A percentile compares a stretch with the other conserved stretches of the same genome.
Conservation (phyloP, 2,113 vertebrate genomes). For the Chloebia gouldiae region DNA sequence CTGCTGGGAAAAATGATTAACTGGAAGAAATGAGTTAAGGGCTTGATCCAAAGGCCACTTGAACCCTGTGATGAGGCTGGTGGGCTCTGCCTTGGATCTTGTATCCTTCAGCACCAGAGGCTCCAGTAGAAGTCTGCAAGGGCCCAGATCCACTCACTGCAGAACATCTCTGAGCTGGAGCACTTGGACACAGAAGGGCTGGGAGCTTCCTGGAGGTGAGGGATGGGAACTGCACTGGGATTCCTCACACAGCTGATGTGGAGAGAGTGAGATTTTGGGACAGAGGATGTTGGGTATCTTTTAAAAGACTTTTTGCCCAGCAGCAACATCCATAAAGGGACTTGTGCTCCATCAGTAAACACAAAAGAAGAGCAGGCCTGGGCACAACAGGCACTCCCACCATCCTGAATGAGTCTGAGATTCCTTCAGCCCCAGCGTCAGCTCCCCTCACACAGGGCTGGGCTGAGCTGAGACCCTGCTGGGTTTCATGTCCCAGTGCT, state of each 20-base stretch:
- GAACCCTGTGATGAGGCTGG: neutral
- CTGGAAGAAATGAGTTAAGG: neutral
- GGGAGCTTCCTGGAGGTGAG: neutral
- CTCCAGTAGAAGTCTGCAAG: neutral
- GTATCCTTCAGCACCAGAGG: neutral
- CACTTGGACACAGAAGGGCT: neutral
- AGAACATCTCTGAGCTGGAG: neutral
- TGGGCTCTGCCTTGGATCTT: neutral
- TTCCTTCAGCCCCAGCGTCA: neutral
- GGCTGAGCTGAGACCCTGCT: neutral
- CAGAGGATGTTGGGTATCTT: neutral
- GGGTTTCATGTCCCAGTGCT: neutral
- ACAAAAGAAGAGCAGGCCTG: neutral
- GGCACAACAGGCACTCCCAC: neutral
- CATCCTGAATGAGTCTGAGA: neutral
- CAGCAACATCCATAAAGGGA: neutral
- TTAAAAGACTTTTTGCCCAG: neutral
- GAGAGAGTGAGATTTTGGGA: neutral
- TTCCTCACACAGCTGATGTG: neutral
- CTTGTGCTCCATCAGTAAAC: neutral
- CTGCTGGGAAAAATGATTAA: neutral
- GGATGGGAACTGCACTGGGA: neutral
- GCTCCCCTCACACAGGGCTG: neutral
- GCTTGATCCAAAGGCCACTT: neutral
- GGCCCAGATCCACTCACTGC: accelerated